A percentile compares a stretch with the other conserved stretches of the same genome.
Conservation (phyloP, 1,140 invertebrate genomes). For the Caenorhabditis briggsae region DNA sequence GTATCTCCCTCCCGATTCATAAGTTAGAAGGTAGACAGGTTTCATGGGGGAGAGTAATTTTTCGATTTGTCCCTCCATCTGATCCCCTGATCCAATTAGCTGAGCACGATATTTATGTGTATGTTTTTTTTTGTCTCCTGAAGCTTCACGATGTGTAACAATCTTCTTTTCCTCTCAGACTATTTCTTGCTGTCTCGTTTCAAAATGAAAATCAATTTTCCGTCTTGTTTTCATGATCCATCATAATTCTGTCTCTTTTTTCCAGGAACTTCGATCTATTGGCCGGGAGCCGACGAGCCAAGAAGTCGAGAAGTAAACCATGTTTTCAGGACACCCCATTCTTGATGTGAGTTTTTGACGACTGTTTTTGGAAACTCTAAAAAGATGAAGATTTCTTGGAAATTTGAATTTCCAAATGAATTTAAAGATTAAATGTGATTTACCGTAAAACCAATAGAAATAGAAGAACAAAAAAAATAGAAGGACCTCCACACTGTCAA, state of each 20-base stretch:
- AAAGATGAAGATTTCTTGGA: background rate
- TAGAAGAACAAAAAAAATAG: too few species aligned
- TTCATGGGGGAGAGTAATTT: background rate
- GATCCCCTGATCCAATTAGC: background rate
- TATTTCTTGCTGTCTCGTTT: background rate
- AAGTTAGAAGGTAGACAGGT: background rate
- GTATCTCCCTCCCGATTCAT: background rate
- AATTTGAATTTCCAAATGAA: too few species aligned
- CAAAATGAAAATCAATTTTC: background rate
- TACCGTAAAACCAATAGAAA: too few species aligned
- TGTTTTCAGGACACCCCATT: constrained; percentile 55
- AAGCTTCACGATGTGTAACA: constrained; percentile 32
- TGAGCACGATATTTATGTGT: constrained; percentile 4
- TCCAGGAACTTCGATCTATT: constrained; percentile 30
- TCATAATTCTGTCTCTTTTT: constrained; percentile 10
- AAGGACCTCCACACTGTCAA: too few species aligned
- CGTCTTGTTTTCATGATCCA: constrained; percentile 4
- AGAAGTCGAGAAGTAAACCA: constrained; percentile 22
- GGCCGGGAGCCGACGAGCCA: constrained; percentile 47
- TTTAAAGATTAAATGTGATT: too few species aligned
- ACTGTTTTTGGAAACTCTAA: background rate
- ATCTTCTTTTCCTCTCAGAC: background rate
- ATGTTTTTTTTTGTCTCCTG: background rate
- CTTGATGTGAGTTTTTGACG: constrained; percentile 52
- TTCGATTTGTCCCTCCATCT: background rate